A percentile compares a stretch with the other conserved stretches of the same genome.
Conservation (phyloP, 30 jellyfish, hydroid and myxozoan genomes). For the Morbakka virulenta region DNA sequence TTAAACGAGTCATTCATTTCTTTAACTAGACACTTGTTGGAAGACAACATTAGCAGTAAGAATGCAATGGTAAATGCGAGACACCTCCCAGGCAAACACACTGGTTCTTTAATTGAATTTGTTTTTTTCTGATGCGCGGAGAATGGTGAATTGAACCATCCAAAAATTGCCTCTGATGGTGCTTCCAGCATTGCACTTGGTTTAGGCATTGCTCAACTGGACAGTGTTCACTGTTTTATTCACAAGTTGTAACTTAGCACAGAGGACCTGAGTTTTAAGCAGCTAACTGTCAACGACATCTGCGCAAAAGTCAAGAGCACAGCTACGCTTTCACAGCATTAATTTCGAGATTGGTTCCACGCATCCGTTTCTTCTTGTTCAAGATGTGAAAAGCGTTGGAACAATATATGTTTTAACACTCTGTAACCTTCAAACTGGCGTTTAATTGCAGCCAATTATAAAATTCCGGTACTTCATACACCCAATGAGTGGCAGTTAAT, state of each 20-base stretch:
- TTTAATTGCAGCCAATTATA: no score
- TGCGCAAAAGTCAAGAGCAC: slow-evolving; percentile 22
- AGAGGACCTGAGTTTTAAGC: slow-evolving; percentile 22
- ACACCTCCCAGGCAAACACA: slow-evolving; percentile 60
- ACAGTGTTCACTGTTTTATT: slow-evolving; percentile 52
- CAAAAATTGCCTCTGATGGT: no score
- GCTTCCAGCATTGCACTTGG: slow-evolving; percentile 59
- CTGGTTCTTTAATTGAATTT: slow-evolving; percentile 42
- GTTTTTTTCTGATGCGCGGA: slow-evolving; percentile 36
- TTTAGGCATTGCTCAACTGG: slow-evolving; percentile 38
- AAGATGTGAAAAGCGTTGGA: no score
- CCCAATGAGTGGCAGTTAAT: no score
- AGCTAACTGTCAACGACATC: slow-evolving; percentile 51
- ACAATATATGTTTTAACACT: no score
- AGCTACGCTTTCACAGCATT: slow-evolving; percentile 62
- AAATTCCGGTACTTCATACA: no score
- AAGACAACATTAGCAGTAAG: slow-evolving; percentile 28
- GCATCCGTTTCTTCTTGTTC: slow-evolving; percentile 55
- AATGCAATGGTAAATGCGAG: slow-evolving; percentile 51
- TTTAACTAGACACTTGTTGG: slow-evolving; percentile 55
- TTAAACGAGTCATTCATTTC: slow-evolving; percentile 55
- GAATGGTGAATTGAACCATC: slow-evolving; percentile 55
- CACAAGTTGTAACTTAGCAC: slow-evolving; percentile 36
- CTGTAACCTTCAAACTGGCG: no score
- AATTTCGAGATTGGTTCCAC: slow-evolving; percentile 50